Conservation (phyloP, 2,888 invertebrate genomes). For the Pachymerium ferrugineum region DNA sequence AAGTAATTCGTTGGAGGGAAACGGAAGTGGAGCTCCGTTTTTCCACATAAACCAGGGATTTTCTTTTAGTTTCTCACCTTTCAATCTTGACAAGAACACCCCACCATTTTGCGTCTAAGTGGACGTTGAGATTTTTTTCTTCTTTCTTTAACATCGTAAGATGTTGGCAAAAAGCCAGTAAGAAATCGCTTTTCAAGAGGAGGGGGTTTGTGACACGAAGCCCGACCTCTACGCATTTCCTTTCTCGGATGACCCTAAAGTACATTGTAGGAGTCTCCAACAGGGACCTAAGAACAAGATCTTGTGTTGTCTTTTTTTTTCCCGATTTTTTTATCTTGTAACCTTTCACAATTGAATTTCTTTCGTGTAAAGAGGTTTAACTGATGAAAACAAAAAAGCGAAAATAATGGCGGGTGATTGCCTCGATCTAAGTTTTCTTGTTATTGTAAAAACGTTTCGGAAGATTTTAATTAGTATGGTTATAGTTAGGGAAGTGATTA, state of each 20-base stretch:
- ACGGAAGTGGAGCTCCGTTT: not conserved
- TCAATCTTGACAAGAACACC: not conserved
- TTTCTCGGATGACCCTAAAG: constrained; percentile 9
- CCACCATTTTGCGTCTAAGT: not conserved
- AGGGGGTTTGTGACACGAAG: constrained; percentile 10
- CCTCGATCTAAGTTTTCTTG: too few species aligned
- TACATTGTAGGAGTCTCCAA: constrained; percentile 6
- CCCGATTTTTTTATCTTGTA: not conserved
- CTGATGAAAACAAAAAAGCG: too few species aligned
- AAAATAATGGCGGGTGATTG: too few species aligned
- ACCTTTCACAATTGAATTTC: too few species aligned
- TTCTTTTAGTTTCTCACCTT: constrained; percentile 24
- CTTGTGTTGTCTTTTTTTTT: not conserved
- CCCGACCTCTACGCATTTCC: constrained; percentile 3
- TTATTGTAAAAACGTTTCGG: too few species aligned
- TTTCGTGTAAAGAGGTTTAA: too few species aligned
- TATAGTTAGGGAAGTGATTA: too few species aligned
- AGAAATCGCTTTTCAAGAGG: constrained; percentile 20
- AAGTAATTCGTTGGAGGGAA: constrained; percentile 8
- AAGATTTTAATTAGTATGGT: too few species aligned
- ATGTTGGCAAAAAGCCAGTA: constrained; percentile 4
- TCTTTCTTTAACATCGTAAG: not conserved
- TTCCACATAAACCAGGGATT: constrained; percentile 16
- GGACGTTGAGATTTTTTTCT: not conserved
- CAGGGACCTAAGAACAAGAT: not conserved